Evolutionary conservation across 2,113 vertebrate genomes (phyloP).

Genomic region (Etheostoma cragini): DNA sequence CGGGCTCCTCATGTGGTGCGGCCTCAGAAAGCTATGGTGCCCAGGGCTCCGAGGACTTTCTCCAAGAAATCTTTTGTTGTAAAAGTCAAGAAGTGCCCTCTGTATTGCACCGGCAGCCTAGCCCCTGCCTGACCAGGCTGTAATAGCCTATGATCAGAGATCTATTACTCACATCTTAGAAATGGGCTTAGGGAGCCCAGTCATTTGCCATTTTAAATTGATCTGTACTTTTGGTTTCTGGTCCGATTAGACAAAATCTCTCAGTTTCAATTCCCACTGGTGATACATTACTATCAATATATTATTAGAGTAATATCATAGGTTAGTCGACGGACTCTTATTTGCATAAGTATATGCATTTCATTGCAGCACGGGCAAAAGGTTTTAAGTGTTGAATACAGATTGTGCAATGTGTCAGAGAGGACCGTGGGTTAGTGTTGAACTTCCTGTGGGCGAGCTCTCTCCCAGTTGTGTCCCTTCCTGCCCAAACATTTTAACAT

Average conservation of each 20-base stretch:
- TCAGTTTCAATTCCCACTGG: constrained; percentile 61
- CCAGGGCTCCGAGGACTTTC: constrained; percentile 58
- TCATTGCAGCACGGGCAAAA: constrained; percentile 23
- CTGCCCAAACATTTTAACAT: constrained; percentile 78
- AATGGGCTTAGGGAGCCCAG: constrained; percentile 58
- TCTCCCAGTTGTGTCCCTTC: constrained; percentile 63
- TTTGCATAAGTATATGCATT: constrained; percentile 70
- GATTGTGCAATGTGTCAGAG: constrained; percentile 40
- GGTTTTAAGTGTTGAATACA: constrained; percentile 47
- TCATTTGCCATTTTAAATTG: constrained; percentile 74
- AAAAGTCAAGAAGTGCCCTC: constrained; percentile 71
- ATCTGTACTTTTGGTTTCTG: constrained; percentile 65
- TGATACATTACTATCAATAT: constrained; percentile 54
- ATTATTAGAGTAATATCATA: constrained; percentile 56
- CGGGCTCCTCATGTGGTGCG: constrained; percentile 42
- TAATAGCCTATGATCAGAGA: constrained; percentile 76
- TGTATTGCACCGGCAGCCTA: constrained; percentile 62
- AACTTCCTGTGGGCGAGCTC: constrained; percentile 61
- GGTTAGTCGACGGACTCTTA: constrained; percentile 28
- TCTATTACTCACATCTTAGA: constrained; percentile 71
- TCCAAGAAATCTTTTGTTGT: constrained; percentile 76
- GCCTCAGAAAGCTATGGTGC: constrained; percentile 55
- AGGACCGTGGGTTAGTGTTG: constrained; percentile 49
- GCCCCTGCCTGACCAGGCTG: constrained; percentile 60
- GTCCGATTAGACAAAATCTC: constrained; percentile 61